Base-by-base conservation (phyloP, 2,797 vertebrate genomes). In the Sebastes umbrosus region DNA sequence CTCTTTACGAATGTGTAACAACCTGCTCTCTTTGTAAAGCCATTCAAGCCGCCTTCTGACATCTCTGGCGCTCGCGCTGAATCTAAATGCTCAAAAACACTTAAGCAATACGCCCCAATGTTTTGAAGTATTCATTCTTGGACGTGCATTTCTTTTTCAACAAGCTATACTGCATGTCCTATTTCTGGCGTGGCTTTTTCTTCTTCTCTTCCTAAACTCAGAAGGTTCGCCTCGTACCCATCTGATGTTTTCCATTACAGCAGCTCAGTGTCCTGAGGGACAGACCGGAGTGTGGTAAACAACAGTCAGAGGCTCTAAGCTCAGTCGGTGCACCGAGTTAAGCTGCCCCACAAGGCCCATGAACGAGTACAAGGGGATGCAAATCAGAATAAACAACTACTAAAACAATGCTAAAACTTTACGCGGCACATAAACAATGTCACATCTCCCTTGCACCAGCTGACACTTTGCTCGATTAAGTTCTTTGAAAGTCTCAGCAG, bases 171-270 rank as follows among this genome's bases (percentile, higher is more conserved):
- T 76, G 69, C 39, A 22, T 77, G 80, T 83, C 82, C 71, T 64
- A 55, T 79, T 74, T 76, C 43, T 55, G 57, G 22, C 3, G 1
- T 12, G 18, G 66, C 4, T 67, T 77, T 64, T 62, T 32, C 70
- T 55, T 39, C 32, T 55, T 57, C 43, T 63, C 39, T 66, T 70
- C 36, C 74, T 70, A 74, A 86, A 88, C 68, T 32, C 67, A 79
- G 52, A 74, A 60, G 57, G 78, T 73, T 83, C 16, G 57, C 77
- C 69, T 83, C 68, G 68, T 78, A 81, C 75, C 80, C 87, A 86
- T 94, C 89, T 92, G 90, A 94, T 91, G 90, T 94, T 94, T 94
- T 93, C 87, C 90, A 87, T 91, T 87, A 87, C 84, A 84, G 73
- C 84, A 31, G 86, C 85, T 80, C 80, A 1, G 71, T 55, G 74